phyloP scores from a whole-genome alignment of 1,140 invertebrate genomes.

The Tribolium madens region DNA sequence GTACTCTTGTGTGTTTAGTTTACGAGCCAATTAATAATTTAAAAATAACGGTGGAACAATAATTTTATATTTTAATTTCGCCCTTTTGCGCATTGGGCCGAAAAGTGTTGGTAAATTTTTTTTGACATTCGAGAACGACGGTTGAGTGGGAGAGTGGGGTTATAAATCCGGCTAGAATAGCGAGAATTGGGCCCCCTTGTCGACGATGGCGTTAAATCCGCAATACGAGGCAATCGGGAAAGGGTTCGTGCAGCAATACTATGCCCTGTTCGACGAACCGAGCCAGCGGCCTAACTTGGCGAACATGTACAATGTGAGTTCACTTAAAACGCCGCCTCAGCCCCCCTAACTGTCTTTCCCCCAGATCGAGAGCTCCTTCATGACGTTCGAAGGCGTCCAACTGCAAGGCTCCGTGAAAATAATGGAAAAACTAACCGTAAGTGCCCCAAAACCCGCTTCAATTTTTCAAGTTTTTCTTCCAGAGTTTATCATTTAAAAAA shows the following conservation, averaged over 20 bases:
- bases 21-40: neutral
- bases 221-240: slow-evolving; percentile 93
- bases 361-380: slow-evolving; percentile 89
- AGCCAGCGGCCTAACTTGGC: slow-evolving; percentile 82
- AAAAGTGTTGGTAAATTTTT: no score
- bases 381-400: slow-evolving; percentile 95
- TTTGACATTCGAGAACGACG: neutral
- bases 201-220: slow-evolving; percentile 84
- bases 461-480: slow-evolving; percentile 64
- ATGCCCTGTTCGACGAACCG: slow-evolving; percentile 90
- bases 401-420: slow-evolving; percentile 92
- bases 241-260: slow-evolving; percentile 94
- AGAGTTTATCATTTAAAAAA: slow-evolving; percentile 92
- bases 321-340: neutral
- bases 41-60: neutral
- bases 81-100: neutral
- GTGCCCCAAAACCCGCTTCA: no score
- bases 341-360: slow-evolving; percentile 60
- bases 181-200: neutral
- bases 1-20: neutral
- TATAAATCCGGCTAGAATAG: neutral
- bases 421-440: slow-evolving; percentile 93
- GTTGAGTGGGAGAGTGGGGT: slow-evolving; percentile 3
- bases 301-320: slow-evolving; percentile 93
- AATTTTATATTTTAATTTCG: neutral